Base-by-base conservation (phyloP, 2,113 vertebrate genomes). In the Leucopsar rothschildi region DNA sequence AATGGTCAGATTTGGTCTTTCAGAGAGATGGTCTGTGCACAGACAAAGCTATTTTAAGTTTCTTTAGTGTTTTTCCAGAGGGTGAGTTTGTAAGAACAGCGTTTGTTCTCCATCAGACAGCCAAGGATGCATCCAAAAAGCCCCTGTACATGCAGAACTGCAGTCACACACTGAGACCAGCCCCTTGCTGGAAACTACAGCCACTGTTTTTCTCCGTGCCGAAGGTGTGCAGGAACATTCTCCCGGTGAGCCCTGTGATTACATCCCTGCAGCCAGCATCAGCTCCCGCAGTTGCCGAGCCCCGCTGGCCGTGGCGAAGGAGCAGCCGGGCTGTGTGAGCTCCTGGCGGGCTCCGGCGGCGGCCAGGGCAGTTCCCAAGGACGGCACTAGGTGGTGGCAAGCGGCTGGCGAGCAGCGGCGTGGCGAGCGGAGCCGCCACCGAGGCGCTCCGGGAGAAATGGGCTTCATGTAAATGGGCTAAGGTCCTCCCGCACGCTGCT, bases 331-430 rank as follows among this genome's bases (percentile, higher is more conserved):
- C 39, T 39, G 39, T 2, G 39, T 25, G 40, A 10, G 21, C 22
- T 29, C 50, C 52, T 14, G 27, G 29, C 33, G n/a, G 59, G 60
- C 37, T 29, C 25, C 2, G 25, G 15, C 59, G 7, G 22, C 20
- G 23, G 39, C 11, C 37, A 5, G 33, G 65, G 91, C 92, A 93
- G 35, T 96, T 50, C 95, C 61, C 44, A 1, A 12, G 1, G 8
- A 3, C 12, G 91, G 90, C 96, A 87, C 93, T 96, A 97, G 96
- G 95, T 96, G 96, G 96, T 96, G 96, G 97, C 95, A 85, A 63
- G 88, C 87, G 35, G 61, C 92, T 88, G 94, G 94, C 91, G 80
- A 91, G 81, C 77, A 86, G 80, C 28, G 5, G 20, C 28, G 35
- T 7, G 37, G 82, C 33, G 55, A 82, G 66, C 10, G 7, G 39